Evolutionary conservation across 2,888 invertebrate genomes (phyloP), one percentile per base, ranked within the genome.

Genomic region (Mystacides longicornis): DNA sequence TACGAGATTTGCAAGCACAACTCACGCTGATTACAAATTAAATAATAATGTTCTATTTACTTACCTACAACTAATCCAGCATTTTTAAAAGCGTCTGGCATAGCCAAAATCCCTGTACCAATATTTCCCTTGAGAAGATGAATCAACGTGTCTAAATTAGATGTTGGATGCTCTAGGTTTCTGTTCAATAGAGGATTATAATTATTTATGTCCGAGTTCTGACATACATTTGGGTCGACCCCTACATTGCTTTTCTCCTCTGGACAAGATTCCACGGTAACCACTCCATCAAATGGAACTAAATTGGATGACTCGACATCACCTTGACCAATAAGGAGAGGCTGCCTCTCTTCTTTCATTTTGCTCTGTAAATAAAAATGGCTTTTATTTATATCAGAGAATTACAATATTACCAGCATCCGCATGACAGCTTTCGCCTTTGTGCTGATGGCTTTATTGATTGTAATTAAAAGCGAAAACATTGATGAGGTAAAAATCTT

Each of bases 61-160:
- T 66, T 67, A 67, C 95, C 94, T 58, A 93, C 81, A 66, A 87
- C 81, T 55, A 95, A 77, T 11, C 96, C 96, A 54, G 94, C 87
- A 75, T 95, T 90, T 69, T 87, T 86, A 68, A 95, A 90, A 16
- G 94, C 95, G 73, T 93, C 86, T 3, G 98, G 97, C 90, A 99
- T 93, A 5, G 98, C 97, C 63, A 98, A 75, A 63, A 98, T 94
- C 3, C 98, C 98, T 0, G 97, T 96, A 5, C 96, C 96, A 61
- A 83, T 80, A 64, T 86, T 86, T 22, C 85, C 86, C 69, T 87
- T 87, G 33, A 87, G 71, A 60, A 87, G 72, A 67, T 86, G 86
- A 62, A 87, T 82, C 69, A 87, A 77, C 1, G 89, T 88, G 66
- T 88, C 87, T 64, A 85, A 78, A 72, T 88, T 92, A 62, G 89